phyloP scores from a whole-genome alignment of 1,140 invertebrate species.

The Pachyrhynchus sulphureomaculatus region DNA sequence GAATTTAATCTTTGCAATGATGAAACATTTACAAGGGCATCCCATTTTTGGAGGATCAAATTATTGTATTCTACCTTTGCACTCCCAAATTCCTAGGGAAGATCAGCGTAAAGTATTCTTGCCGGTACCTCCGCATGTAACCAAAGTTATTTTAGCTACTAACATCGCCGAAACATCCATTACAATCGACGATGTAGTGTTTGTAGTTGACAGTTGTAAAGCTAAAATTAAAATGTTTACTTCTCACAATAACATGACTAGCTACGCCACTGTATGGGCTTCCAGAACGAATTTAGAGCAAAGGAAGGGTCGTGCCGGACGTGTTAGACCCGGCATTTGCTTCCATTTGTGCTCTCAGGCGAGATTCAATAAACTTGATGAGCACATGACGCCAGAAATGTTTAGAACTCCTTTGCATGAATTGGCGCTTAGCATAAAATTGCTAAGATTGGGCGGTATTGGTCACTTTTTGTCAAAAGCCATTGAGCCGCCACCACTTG shows the following conservation, averaged over 20 bases:
- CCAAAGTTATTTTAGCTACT: constrained; percentile 85
- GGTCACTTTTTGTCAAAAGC: constrained; percentile 92
- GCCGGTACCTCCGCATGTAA: constrained; percentile 68
- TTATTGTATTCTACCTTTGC: constrained; percentile 79
- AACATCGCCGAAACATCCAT: constrained; percentile 95
- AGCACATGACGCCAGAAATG: constrained; percentile 94
- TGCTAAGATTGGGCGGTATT: constrained; percentile 85
- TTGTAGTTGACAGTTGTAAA: constrained; percentile 93
- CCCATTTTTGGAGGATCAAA: constrained; percentile 69
- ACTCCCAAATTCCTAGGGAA: constrained; percentile 87
- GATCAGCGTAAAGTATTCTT: constrained; percentile 89
- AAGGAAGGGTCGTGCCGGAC: constrained; percentile 85
- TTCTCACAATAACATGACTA: constrained; percentile 94
- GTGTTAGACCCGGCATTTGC: constrained; percentile 83
- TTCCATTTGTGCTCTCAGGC: constrained; percentile 84
- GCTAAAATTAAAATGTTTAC: constrained; percentile 95
- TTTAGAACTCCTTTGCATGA: constrained; percentile 94
- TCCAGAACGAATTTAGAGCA: constrained; percentile 90
- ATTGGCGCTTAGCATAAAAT: constrained; percentile 79
- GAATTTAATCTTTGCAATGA: constrained; percentile 90
- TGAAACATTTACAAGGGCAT: constrained; percentile 80
- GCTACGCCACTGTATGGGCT: constrained; percentile 92
- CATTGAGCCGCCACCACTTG: constrained; percentile 89
- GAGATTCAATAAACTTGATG: constrained; percentile 75
- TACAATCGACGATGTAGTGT: constrained; percentile 96